Percentiles rank a stretch among this genome's conserved stretches.
These are phyloP conservation scores for Idaea biselata DNA, from an alignment of 2,888 invertebrate genomes.

Conservation along the genomic window DNA sequence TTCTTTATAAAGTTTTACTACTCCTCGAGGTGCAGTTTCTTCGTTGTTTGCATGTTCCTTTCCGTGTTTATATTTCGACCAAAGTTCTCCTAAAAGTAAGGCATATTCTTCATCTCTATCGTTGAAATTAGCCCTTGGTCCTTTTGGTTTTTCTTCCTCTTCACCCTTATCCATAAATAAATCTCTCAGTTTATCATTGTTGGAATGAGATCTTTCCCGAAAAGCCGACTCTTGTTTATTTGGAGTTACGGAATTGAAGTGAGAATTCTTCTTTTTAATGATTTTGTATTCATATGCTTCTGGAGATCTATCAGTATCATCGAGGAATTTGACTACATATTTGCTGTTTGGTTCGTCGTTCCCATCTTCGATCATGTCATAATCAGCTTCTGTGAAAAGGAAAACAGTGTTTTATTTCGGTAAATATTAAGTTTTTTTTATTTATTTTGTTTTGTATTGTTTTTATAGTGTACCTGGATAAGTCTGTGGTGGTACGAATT, in stretches of 20 bases:
- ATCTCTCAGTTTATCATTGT: constrained; percentile 65
- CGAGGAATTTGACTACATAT: constrained; percentile 62
- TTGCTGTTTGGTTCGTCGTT: constrained; percentile 59
- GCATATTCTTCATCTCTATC: constrained; percentile 78
- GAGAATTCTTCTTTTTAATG: constrained; percentile 72
- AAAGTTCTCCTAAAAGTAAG: constrained; percentile 76
- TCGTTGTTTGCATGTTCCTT: constrained; percentile 56
- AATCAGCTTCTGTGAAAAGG: constrained; percentile 61
- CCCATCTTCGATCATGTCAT: constrained; percentile 56
- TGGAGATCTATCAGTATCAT: constrained; percentile 67
- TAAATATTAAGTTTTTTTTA: background rate
- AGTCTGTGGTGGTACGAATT: constrained; percentile 63
- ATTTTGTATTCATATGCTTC: constrained; percentile 79
- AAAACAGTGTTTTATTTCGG: background rate
- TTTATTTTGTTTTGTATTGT: background rate
- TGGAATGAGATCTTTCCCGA: constrained; percentile 66
- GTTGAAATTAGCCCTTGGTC: constrained; percentile 40
- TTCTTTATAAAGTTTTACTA: constrained; percentile 70
- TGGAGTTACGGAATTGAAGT: constrained; percentile 34
- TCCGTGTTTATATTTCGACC: constrained; percentile 79
- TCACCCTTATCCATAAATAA: constrained; percentile 64
- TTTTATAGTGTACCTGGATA: constrained; percentile 53
- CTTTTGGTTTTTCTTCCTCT: constrained; percentile 52
- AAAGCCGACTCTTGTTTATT: constrained; percentile 66
- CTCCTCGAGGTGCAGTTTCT: constrained; percentile 63